A percentile compares a stretch with the other conserved stretches of the same genome.
Conservation (phyloP, 1,140 invertebrate species). For the Mizuhopecten yessoensis region DNA sequence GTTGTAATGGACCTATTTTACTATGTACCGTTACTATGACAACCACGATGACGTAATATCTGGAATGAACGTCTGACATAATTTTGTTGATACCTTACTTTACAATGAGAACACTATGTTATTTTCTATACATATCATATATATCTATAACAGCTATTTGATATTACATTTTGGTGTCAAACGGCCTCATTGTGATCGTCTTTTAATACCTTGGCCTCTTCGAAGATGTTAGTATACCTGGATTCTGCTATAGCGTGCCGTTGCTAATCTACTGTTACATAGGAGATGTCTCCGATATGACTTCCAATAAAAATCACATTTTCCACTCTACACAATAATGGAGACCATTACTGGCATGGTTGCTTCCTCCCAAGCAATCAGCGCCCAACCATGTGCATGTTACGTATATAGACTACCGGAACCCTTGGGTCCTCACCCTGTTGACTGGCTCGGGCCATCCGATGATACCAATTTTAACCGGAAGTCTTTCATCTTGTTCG, state of each 20-base stretch:
- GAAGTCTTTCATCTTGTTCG: slow-evolving; percentile 24
- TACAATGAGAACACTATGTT: no score
- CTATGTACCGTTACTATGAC: no score
- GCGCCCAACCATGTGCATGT: slow-evolving; percentile 5
- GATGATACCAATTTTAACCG: background rate
- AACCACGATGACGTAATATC: no score
- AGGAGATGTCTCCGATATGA: background rate
- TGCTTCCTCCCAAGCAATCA: background rate
- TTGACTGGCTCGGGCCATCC: background rate
- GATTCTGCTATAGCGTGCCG: background rate
- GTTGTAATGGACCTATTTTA: no score
- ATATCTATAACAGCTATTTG: no score
- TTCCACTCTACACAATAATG: background rate
- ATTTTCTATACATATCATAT: no score
- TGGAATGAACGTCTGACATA: no score
- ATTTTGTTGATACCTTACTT: no score
- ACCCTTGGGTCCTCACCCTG: background rate
- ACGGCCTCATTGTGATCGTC: background rate
- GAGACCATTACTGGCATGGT: background rate
- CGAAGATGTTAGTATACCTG: background rate
- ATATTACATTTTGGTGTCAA: no score
- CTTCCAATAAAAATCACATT: slow-evolving; percentile 20
- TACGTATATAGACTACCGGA: background rate
- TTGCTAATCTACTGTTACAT: background rate
- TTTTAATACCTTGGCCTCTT: background rate